Conservation (phyloP, 2,797 vertebrate genomes). For the Apodemus agrarius region DNA sequence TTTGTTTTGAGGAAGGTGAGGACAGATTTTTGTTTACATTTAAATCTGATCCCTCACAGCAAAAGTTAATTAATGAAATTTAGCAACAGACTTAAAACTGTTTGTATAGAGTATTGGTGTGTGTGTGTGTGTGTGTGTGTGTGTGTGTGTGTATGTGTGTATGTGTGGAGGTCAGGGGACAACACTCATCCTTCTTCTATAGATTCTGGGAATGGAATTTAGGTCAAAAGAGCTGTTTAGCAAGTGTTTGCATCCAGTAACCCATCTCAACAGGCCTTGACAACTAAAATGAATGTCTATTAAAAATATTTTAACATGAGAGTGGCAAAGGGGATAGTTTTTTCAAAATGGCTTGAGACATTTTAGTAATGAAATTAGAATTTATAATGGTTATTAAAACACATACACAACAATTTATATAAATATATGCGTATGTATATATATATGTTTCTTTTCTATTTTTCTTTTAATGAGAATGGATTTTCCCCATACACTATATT, state of each 20-base stretch:
- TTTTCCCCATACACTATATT: background rate
- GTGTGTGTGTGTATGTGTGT: too few relatives aligned
- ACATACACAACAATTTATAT: background rate
- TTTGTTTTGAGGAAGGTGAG: background rate
- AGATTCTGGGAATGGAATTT: background rate
- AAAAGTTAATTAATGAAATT: background rate
- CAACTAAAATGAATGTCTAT: background rate
- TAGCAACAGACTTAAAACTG: conserved; percentile 14
- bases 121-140: too few relatives aligned
- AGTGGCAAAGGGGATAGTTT: too few relatives aligned
- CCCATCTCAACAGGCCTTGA: background rate
- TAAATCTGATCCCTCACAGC: background rate
- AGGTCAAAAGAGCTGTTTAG: background rate
- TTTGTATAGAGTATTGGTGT: background rate
- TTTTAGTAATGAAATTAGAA: background rate
- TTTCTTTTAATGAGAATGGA: background rate
- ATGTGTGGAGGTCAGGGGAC: background rate
- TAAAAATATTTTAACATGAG: background rate
- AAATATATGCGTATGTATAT: too few relatives aligned
- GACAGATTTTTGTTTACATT: background rate
- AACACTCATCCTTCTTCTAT: background rate
- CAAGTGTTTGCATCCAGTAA: background rate
- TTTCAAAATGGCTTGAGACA: background rate
- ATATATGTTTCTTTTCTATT: background rate
- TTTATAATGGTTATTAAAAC: background rate